Conservation (phyloP, 2,797 vertebrate species). For the Pipistrellus nathusii region DNA sequence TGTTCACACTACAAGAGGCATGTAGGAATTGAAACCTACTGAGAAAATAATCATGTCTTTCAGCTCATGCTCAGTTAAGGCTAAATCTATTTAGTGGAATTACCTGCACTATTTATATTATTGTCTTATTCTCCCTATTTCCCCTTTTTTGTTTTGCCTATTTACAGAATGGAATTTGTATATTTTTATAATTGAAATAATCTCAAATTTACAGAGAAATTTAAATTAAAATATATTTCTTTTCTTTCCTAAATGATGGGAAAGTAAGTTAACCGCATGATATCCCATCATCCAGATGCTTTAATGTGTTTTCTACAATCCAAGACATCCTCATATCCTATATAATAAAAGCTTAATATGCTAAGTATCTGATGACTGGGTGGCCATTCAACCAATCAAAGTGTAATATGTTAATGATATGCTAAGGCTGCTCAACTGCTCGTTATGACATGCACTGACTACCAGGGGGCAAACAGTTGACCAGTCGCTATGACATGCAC, state of each 20-base stretch:
- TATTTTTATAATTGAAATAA: not conserved
- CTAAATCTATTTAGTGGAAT: not conserved
- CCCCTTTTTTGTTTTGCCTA: not conserved
- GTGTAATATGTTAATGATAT: too few relatives aligned
- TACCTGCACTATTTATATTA: not conserved
- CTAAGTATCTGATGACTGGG: too few relatives aligned
- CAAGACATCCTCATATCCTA: not conserved
- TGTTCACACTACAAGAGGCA: not conserved
- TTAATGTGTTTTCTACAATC: not conserved
- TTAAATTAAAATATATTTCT: not conserved
- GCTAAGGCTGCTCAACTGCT: too few relatives aligned
- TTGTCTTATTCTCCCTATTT: not conserved
- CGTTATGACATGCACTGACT: too few relatives aligned
- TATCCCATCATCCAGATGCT: not conserved
- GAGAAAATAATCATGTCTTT: constrained; percentile 10
- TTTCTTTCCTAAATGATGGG: not conserved
- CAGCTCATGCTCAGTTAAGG: not conserved
- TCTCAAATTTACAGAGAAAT: not conserved
- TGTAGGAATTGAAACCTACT: not conserved
- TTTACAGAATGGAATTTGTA: not conserved
- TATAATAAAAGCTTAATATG: too few relatives aligned
- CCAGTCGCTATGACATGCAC: too few relatives aligned
- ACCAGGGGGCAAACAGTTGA: too few relatives aligned
- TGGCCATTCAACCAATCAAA: too few relatives aligned
- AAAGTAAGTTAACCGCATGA: not conserved